These are phyloP conservation scores for Hippocampus zosterae DNA, from an alignment of 2,113 vertebrate genomes.

Conservation along the genomic window DNA sequence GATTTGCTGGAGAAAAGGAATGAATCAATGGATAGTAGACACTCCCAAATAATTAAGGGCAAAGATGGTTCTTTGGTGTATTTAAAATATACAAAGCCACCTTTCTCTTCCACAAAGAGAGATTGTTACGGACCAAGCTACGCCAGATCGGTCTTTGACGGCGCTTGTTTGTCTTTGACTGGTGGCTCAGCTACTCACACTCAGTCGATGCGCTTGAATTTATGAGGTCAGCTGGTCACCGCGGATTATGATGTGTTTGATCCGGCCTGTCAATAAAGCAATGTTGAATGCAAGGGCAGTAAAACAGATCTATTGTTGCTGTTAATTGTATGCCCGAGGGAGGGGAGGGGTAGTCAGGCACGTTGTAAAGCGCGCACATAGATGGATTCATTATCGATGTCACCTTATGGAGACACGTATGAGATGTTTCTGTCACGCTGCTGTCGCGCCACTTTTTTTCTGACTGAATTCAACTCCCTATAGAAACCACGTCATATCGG, in stretches of 20 bases:
- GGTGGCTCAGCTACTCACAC: slow-evolving; percentile 5
- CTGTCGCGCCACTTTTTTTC: slow-evolving; percentile 19
- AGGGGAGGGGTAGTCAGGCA: slow-evolving; percentile 12
- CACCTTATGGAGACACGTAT: slow-evolving; percentile 9
- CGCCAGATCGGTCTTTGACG: slow-evolving; percentile 9
- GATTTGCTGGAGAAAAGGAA: no score
- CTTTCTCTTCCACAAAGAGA: slow-evolving; percentile 3
- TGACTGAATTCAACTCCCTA: slow-evolving; percentile 4
- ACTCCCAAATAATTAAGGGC: not conserved
- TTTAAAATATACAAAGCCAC: not conserved
- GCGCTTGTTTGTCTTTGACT: slow-evolving; percentile 6
- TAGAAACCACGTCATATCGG: slow-evolving; percentile 9
- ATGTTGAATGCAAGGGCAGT: slow-evolving; percentile 18
- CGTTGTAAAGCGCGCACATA: slow-evolving; percentile 7
- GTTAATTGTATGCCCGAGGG: slow-evolving; percentile 37
- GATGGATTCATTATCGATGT: slow-evolving; percentile 40
- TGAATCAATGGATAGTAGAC: no score
- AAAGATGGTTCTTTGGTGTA: not conserved
- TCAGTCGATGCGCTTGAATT: slow-evolving; percentile 42
- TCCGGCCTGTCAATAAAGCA: slow-evolving; percentile 48
- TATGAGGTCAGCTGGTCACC: slow-evolving; percentile 35
- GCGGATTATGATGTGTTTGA: slow-evolving; percentile 54
- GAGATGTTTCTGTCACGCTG: slow-evolving; percentile 23
- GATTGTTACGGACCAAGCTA: slow-evolving; percentile 20
- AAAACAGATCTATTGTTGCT: slow-evolving; percentile 37